Evolutionary conservation across 2,113 vertebrate genomes (phyloP), one percentile per base, ranked within the genome.

Genomic region (Mesocricetus auratus): DNA sequence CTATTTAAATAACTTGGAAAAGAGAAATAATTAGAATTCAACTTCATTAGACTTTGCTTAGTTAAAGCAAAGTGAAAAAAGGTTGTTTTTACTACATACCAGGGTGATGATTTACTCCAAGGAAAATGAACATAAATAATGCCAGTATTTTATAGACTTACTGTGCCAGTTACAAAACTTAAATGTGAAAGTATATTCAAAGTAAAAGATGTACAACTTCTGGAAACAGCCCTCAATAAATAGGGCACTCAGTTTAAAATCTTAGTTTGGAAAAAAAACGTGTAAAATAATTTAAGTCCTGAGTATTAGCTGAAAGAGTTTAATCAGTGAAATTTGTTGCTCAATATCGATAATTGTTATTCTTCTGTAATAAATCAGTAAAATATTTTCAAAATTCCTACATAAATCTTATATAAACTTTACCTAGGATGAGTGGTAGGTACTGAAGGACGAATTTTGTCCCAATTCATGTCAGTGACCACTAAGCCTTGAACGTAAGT

Each of bases 1-100:
- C 60, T 77, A 90, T 93, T 97, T 90, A 97, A 97, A 91, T 96
- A 93, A 96, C 15, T 86, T 88, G n/a, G 81, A 83, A 94, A 75
- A 90, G 93, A 88, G 93, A 97, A 97, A 96, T 96, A 97, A 96
- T 97, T 96, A 97, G 68, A 96, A 94, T 66, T 95, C 45, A 90
- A 50, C n/a, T 92, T 96, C 94, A 91, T 95, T 94, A 95, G 21
- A 83, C 12, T 95, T 58, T 39, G 56, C 68, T 96, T 96, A 97
- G 97, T 97, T 96, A 97, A 97, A 93, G 42, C 26, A 88, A 89
- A 94, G 36, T 71, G 13, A 96, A 92, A 90, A 47, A 47, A 92
- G 89, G 42, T n/a, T 78, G 60, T 89, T 87, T 96, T 95, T 71
- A 94, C 74, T 95, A 94, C 94, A 94, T 62, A 94, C 81, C 13